These are phyloP conservation scores for Montipora efflorescens DNA, from an alignment of 64 coral and sea anemone species.

Conservation along the genomic window DNA sequence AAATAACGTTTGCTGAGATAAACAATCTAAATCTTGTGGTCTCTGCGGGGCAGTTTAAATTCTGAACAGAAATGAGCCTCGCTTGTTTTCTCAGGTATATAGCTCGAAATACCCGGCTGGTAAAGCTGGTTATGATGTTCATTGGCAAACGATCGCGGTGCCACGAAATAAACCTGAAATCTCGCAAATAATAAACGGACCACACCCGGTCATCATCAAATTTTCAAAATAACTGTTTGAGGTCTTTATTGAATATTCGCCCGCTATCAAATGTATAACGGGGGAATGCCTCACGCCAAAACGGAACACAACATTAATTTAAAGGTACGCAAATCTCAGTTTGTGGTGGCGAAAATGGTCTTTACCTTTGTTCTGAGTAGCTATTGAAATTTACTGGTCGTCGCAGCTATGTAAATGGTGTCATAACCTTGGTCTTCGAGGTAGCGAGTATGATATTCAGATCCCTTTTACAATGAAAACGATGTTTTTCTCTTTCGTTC, in stretches of 20 bases:
- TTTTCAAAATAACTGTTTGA: constrained; percentile 5
- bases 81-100: not conserved
- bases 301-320: not conserved
- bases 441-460: not conserved
- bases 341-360: not conserved
- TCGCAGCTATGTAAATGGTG: not conserved
- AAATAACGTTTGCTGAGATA: constrained; percentile 56
- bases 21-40: constrained; percentile 52
- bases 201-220: constrained; percentile 20
- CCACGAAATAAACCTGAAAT: not conserved
- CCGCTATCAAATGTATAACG: constrained; percentile 4
- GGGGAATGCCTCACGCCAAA: not conserved
- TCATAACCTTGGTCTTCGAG: constrained; percentile 1
- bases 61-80: constrained; percentile 55
- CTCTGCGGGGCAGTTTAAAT: constrained; percentile 50
- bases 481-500: constrained; percentile 7
- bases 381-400: constrained; percentile 26
- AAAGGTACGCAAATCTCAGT: constrained; percentile 5
- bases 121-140: not conserved
- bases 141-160: not conserved
- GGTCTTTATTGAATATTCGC: constrained; percentile 27
- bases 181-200: not conserved
- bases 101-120: constrained; percentile 23
- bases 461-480: constrained; percentile 7
- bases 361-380: not conserved